Base-by-base conservation (phyloP, 2,888 invertebrate species). In the Andricus quercusramuli region DNA sequence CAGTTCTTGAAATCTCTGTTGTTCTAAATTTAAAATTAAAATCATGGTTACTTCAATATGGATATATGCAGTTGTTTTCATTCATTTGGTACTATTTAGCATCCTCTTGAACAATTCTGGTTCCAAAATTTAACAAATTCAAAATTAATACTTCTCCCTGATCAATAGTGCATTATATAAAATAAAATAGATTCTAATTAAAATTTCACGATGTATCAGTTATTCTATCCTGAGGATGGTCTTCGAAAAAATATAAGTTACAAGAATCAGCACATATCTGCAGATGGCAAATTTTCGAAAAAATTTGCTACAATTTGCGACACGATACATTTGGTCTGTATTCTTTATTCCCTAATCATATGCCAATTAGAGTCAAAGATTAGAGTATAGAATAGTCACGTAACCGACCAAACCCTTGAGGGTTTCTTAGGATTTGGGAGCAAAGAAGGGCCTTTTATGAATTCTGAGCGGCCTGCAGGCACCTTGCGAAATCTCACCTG, bases 401-500 rank as follows among this genome's bases (percentile, higher is more conserved):
- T 51, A 70, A 51, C 25, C 47, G 25, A 29, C 51, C 70, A 70
- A 70, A 70, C 25, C 47, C 29, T 51, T 29, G 11, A 70, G 8
- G 29, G 29, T 29, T 68, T 70, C 41, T 67, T 67, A 22, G 59
- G 59, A 59, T 67, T 67, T 67, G 22, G 22, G 22, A 59, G 11
- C 22, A 67, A 44, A 41, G 67, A 67, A 67, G 67, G 44, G 67
- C 6, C 67, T 67, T 67, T 67, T n/a, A 67, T 67, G 37, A 67
- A 67, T 37, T 67, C 67, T 29, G 20, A 29, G 25, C 15, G 29
- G 29, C 51, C 70, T 70, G 29, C 17, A 70, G 70, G 51, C 51
- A 70, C 25, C 29, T 70, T 70, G 51, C 70, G 29, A 85, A 84
- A 86, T 86, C 80, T 86, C 85, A 83, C 82, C 87, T 84, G 86